Evolutionary conservation across 2,113 vertebrate species (phyloP), one percentile per base, ranked within the genome.

Genomic region (Tachysurus vachellii): DNA sequence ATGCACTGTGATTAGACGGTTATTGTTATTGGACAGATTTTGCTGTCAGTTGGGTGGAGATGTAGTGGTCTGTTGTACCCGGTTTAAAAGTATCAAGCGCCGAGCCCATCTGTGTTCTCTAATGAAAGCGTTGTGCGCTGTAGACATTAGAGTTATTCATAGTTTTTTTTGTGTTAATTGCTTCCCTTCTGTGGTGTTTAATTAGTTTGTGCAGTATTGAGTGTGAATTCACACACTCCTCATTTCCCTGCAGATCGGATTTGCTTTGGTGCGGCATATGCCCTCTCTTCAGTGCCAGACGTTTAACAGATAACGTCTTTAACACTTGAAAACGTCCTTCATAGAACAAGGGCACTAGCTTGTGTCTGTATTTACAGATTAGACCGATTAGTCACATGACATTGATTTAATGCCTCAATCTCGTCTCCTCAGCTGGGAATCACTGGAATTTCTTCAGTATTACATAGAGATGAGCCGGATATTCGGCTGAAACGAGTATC

Each of bases 151-250:
- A 77, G 87, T 83, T 77, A 82, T 80, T 83, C 42, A 68, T 53
- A 10, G 66, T 31, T 16, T 31, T 31, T 28, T 77, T 61, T 21
- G 59, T 80, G 73, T 53, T 62, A 88, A 86, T 59, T 70, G 28
- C 75, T 61, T 83, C 56, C 73, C 44, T 50, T 81, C 70, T 82
- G 64, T 80, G 50, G 44, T 80, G 71, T 79, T 79, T 84, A 84
- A 88, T 84, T 68, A 59, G 87, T 23, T 86, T 62, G 62, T 85
- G 73, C 53, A 80, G 73, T 47, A n/a, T 50, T n/a, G 16, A 71
- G 54, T 57, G 42, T 53, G 61, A 23, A 50, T 53, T 3, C 61
- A 53, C 80, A 76, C 82, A 50, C 88, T 53, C 28, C 23, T 44
- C 57, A 26, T 76, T 79, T 82, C 81, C 80, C 57, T 47, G 50